Percentiles rank a stretch among this genome's conserved stretches.
phyloP scores from a whole-genome alignment of 2,888 invertebrate genomes.

The Carterocephalus palaemon region DNA sequence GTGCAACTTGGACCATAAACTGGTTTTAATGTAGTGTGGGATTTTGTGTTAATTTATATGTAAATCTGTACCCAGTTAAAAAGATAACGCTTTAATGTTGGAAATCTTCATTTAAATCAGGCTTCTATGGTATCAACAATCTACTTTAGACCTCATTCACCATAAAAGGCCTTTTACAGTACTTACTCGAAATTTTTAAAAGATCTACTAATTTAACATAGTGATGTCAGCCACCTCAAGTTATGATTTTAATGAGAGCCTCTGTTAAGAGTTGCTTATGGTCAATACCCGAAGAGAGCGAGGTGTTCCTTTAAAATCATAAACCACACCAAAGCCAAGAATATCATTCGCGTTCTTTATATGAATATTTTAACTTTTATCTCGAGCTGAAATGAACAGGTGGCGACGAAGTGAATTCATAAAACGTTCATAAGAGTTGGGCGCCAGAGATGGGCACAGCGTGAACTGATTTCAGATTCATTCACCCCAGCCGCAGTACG shows the following conservation, averaged over 20 bases:
- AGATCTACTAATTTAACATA: too few species aligned
- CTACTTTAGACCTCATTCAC: slow-evolving; percentile 45
- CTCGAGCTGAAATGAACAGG: background rate
- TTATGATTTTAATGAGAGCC: too few species aligned
- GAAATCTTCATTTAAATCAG: slow-evolving; percentile 50
- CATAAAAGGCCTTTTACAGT: slow-evolving; percentile 43
- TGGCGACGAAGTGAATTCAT: background rate
- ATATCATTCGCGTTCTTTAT: too few species aligned
- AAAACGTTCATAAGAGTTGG: slow-evolving; percentile 31
- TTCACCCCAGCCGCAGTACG: slow-evolving; percentile 61
- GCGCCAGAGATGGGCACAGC: slow-evolving; percentile 38
- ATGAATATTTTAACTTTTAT: too few species aligned
- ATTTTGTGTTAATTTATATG: slow-evolving; percentile 53
- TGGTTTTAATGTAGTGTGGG: slow-evolving; percentile 32
- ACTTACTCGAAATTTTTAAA: slow-evolving; percentile 29
- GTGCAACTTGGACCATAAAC: slow-evolving; percentile 22
- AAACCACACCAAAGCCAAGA: too few species aligned
- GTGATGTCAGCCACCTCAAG: too few species aligned
- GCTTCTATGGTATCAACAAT: slow-evolving; percentile 47
- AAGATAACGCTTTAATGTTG: slow-evolving; percentile 53
- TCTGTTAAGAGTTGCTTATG: too few species aligned
- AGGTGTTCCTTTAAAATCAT: too few species aligned
- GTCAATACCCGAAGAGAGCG: too few species aligned
- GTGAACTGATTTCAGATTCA: slow-evolving; percentile 67
- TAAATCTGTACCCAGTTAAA: slow-evolving; percentile 48